Conservation (phyloP, 2,113 vertebrate genomes). For the Cololabis saira region DNA sequence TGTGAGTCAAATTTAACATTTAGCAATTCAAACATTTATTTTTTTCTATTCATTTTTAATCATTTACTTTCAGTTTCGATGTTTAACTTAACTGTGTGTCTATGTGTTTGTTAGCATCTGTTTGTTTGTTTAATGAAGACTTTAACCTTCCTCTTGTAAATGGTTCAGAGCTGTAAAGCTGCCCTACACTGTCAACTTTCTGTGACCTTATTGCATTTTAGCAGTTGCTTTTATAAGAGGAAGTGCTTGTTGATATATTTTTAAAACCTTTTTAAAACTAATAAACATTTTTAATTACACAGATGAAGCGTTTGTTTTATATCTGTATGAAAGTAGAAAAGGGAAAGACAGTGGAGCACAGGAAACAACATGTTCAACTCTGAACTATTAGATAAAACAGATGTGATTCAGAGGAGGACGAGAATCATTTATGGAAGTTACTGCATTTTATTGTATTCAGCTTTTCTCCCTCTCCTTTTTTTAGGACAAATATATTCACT, state of each 20-base stretch:
- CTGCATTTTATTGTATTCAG: no score
- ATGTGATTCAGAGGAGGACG: no score
- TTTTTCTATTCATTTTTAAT: slow-evolving; percentile 82
- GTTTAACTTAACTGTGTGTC: slow-evolving; percentile 68
- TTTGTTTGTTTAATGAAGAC: slow-evolving; percentile 87
- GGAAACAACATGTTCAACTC: neutral
- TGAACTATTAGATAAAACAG: no score
- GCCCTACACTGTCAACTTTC: slow-evolving; percentile 83
- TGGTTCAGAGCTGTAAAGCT: slow-evolving; percentile 87
- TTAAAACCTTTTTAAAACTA: slow-evolving; percentile 93
- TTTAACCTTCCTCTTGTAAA: slow-evolving; percentile 81
- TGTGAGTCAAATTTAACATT: slow-evolving; percentile 80
- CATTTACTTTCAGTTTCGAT: slow-evolving; percentile 82
- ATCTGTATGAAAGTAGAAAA: slow-evolving; percentile 2
- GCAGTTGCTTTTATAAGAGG: slow-evolving; percentile 90
- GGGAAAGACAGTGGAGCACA: neutral
- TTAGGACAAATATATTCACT: no score
- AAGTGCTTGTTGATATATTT: slow-evolving; percentile 94
- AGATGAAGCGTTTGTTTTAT: slow-evolving; percentile 4
- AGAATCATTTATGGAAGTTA: no score
- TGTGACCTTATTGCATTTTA: slow-evolving; percentile 87
- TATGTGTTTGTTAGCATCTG: slow-evolving; percentile 85
- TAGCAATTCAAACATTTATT: slow-evolving; percentile 73
- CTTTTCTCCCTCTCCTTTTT: no score
- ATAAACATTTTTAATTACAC: slow-evolving; percentile 89